These are phyloP conservation scores for Ochotona princeps DNA, from an alignment of 2,113 vertebrate genomes.

Conservation along the genomic window DNA sequence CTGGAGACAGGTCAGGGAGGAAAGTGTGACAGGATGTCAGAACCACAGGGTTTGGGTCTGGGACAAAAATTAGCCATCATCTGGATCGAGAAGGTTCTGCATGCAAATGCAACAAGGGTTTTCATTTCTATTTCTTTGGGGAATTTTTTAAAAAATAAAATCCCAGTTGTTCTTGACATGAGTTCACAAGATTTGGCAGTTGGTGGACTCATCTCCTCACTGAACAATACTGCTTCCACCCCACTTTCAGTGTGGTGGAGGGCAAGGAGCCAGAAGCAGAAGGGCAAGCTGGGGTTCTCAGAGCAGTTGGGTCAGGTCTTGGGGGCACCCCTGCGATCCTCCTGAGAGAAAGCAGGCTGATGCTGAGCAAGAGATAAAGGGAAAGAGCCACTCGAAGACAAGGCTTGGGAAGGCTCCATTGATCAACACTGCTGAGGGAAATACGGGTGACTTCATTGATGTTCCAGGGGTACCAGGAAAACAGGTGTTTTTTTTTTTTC, in stretches of 20 bases:
- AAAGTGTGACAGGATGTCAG: not conserved
- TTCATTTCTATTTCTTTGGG: slow-evolving; percentile 46
- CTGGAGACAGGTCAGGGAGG: not conserved
- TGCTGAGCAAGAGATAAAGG: not conserved
- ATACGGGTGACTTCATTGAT: not conserved
- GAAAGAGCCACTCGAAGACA: not conserved
- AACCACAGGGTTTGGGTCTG: not conserved
- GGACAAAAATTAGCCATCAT: slow-evolving; percentile 9
- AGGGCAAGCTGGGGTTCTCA: not conserved
- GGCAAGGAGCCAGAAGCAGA: no score
- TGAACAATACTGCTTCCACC: slow-evolving; percentile 34
- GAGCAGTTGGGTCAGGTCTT: not conserved
- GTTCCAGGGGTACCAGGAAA: not conserved
- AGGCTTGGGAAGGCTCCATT: not conserved
- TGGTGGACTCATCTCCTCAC: not conserved
- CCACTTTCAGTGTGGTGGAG: slow-evolving; percentile 50
- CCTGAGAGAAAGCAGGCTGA: not conserved
- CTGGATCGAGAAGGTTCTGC: slow-evolving; percentile 9
- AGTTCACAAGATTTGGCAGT: slow-evolving; percentile 19
- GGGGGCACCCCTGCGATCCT: not conserved
- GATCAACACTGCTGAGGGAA: not conserved
- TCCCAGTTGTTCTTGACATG: not conserved
- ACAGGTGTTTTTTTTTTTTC: not conserved
- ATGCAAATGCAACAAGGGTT: slow-evolving; percentile 22
- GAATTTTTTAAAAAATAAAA: slow-evolving; percentile 48